A percentile compares a stretch with the other conserved stretches of the same genome.
Conservation (phyloP, 1,140 invertebrate genomes). For the Cyclargus thomasi region DNA sequence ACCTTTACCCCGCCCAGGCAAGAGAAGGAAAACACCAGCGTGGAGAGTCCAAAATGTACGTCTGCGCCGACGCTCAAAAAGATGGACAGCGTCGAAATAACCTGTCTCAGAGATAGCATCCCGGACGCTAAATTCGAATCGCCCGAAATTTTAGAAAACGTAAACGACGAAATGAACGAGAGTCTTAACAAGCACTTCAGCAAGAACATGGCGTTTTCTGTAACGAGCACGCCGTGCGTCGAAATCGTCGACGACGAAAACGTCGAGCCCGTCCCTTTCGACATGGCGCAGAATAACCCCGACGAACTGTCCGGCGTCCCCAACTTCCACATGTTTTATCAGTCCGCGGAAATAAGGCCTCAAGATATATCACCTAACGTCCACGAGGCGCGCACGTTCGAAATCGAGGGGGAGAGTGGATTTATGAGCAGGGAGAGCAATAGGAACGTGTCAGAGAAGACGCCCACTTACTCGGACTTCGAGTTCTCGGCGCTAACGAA, state of each 20-base stretch:
- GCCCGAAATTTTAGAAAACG: conserved; percentile 8
- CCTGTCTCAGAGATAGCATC: conserved; percentile 46
- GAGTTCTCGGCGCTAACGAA: conserved; percentile 50
- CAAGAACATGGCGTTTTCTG: conserved; percentile 40
- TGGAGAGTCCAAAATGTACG: conserved; percentile 37
- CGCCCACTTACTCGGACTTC: conserved; percentile 55
- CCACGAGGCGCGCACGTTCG: conserved; percentile 28
- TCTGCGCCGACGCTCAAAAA: conserved; percentile 44
- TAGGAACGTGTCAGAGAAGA: conserved; percentile 39
- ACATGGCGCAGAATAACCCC: conserved; percentile 31
- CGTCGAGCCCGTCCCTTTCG: conserved; percentile 38
- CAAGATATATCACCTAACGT: conserved; percentile 50
- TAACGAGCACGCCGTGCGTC: conserved; percentile 52
- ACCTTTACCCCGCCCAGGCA: conserved; percentile 40
- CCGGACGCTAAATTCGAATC: conserved; percentile 22
- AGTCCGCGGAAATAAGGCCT: conserved; percentile 54
- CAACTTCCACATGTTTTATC: conserved; percentile 50
- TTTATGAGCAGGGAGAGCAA: conserved; percentile 42
- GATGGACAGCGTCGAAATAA: conserved; percentile 63
- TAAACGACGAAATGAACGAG: conserved; percentile 27
- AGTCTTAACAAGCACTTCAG: conserved; percentile 42
- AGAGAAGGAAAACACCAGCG: conserved; percentile 32
- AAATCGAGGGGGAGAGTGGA: conserved; percentile 52
- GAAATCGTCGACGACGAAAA: conserved; percentile 31
- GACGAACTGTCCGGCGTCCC: conserved; percentile 33